Evolutionary conservation across 1,140 invertebrate species (phyloP).

Genomic region (Drosophila littoralis): DNA sequence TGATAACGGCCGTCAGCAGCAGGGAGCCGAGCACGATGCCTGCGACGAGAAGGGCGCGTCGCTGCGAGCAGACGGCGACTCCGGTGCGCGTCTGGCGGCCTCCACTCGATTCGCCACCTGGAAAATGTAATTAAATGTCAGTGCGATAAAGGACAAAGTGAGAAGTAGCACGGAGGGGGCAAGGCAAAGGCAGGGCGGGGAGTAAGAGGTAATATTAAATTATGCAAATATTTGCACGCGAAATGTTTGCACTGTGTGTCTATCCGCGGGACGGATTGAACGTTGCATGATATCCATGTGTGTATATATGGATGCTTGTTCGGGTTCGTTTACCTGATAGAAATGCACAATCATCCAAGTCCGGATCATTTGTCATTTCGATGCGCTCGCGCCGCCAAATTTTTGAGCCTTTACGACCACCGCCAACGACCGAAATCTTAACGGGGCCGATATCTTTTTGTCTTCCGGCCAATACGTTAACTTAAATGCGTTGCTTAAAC

Average conservation of each 20-base stretch:
- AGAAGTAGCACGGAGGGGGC: background rate
- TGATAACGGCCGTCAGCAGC: constrained; percentile 92
- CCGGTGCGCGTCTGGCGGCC: constrained; percentile 90
- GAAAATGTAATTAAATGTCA: constrained; percentile 79
- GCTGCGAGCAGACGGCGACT: constrained; percentile 94
- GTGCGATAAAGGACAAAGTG: background rate
- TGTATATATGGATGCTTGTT: too few species aligned
- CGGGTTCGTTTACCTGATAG: constrained; percentile 89
- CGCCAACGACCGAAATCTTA: constrained; percentile 85
- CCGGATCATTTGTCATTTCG: constrained; percentile 89
- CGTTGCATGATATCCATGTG: too few species aligned
- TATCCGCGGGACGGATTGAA: background rate
- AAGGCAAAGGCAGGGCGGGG: background rate
- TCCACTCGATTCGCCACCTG: constrained; percentile 89
- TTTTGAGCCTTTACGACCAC: constrained; percentile 83
- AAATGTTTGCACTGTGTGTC: constrained; percentile 35
- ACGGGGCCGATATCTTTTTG: constrained; percentile 84
- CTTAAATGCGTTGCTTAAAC: constrained; percentile 68
- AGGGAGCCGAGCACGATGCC: constrained; percentile 91
- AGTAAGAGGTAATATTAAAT: constrained; percentile 35
- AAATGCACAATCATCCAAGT: constrained; percentile 96
- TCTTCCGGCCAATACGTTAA: constrained; percentile 84
- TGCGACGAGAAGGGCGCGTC: constrained; percentile 92
- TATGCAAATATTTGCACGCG: constrained; percentile 46
- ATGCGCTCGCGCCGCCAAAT: constrained; percentile 85